Percentiles rank a stretch among this genome's conserved stretches.
These are phyloP conservation scores for Drosophila nigritarsus DNA, from an alignment of 2,888 invertebrate genomes.

Conservation along the genomic window DNA sequence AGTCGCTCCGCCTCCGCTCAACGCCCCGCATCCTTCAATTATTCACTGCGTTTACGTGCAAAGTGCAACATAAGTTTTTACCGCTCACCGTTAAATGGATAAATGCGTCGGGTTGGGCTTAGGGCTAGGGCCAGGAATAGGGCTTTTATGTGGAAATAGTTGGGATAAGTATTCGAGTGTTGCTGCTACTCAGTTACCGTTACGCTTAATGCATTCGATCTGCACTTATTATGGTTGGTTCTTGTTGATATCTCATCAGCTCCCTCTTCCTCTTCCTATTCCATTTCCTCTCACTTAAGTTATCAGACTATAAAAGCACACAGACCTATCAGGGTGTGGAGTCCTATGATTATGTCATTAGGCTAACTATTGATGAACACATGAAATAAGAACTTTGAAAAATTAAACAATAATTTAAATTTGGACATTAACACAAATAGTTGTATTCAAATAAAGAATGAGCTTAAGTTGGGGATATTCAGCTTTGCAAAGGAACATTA, in stretches of 20 bases:
- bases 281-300: constrained; percentile 5
- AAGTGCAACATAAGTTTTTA: constrained; percentile 53
- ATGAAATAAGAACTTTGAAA: background rate
- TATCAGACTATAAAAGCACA: constrained; percentile 14
- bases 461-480: background rate
- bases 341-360: constrained; percentile 3
- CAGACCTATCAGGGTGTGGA: background rate
- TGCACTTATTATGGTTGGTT: constrained; percentile 40
- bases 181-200: constrained; percentile 66
- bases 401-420: background rate
- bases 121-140: background rate
- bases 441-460: background rate
- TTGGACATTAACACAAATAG: background rate
- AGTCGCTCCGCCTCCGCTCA: background rate
- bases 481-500: background rate
- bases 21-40: background rate
- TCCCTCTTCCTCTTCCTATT: background rate
- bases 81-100: constrained; percentile 56
- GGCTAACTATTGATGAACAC: background rate
- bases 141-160: constrained; percentile 7
- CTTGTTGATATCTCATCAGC: constrained; percentile 27
- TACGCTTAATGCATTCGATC: constrained; percentile 72
- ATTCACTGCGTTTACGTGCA: constrained; percentile 64
- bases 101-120: constrained; percentile 39
- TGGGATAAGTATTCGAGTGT: constrained; percentile 38